Evolutionary conservation across 2,797 vertebrate genomes (phyloP).

Genomic region (Mycteria americana): DNA sequence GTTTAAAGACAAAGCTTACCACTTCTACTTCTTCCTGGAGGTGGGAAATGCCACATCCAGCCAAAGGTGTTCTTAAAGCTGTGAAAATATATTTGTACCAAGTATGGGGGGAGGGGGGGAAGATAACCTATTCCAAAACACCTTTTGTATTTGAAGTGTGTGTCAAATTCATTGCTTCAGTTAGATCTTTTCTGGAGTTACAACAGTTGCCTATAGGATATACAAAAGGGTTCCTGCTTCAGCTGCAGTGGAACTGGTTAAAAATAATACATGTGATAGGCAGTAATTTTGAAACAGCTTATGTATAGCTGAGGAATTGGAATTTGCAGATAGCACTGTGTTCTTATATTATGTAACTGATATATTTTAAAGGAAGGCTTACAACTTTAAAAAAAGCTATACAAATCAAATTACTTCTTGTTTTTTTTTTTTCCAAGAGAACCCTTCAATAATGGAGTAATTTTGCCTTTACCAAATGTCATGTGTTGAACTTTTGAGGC

Average conservation of each 20-base stretch:
- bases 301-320: background rate
- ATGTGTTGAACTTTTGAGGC: background rate
- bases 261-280: background rate
- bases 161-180: background rate
- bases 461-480: background rate
- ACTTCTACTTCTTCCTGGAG: background rate
- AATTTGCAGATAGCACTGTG: background rate
- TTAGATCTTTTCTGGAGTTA: background rate
- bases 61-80: background rate
- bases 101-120: background rate
- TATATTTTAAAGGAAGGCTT: background rate
- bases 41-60: rapidly evolving
- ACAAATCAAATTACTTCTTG: background rate
- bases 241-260: background rate
- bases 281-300: background rate
- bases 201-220: background rate
- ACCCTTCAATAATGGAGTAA: background rate
- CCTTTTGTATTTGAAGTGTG: background rate
- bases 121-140: background rate
- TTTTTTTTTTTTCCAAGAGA: background rate
- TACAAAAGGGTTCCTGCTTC: background rate
- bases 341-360: background rate
- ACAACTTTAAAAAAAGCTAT: background rate
- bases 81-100: background rate
- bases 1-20: background rate